Percentiles rank a stretch among this genome's conserved stretches.
Conservation (phyloP, 2,888 invertebrate species). For the Epinotia bilunana region DNA sequence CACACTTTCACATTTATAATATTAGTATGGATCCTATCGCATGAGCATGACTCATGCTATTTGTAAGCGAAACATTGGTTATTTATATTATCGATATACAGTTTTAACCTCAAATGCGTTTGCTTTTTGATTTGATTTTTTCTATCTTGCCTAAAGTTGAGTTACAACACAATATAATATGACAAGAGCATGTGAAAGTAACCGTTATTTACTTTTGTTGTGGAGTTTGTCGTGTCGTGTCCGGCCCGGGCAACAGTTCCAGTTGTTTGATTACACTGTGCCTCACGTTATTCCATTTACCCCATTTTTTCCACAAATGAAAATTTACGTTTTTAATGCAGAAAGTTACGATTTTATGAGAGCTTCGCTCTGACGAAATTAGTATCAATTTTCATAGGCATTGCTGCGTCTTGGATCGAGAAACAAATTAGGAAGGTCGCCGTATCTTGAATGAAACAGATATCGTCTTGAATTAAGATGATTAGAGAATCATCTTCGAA, state of each 20-base stretch:
- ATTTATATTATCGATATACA: slow-evolving; percentile 5
- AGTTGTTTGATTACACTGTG: slow-evolving; percentile 27
- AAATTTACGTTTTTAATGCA: neutral
- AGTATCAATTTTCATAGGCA: neutral
- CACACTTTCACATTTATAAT: no score
- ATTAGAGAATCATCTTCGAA: no score
- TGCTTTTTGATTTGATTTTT: neutral
- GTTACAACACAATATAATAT: neutral
- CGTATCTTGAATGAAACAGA: no score
- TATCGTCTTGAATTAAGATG: no score
- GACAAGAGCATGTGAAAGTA: slow-evolving; percentile 1
- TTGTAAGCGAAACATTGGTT: slow-evolving; percentile 38
- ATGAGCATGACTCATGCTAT: slow-evolving; percentile 42
- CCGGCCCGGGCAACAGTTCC: slow-evolving; percentile 29
- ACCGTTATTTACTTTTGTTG: slow-evolving; percentile 28
- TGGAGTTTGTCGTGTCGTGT: slow-evolving; percentile 4
- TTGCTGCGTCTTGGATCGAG: no score
- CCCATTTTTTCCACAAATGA: neutral
- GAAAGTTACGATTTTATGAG: neutral
- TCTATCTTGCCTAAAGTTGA: neutral
- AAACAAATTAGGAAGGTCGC: no score
- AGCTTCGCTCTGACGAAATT: neutral
- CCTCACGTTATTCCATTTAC: slow-evolving; percentile 18
- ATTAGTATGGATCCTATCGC: slow-evolving; percentile 37
- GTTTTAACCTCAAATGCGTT: slow-evolving; percentile 3